Percentiles rank a stretch among this genome's conserved stretches.
These are phyloP conservation scores for Proterorhinus semilunaris DNA, from an alignment of 2,113 vertebrate species.

Conservation along the genomic window DNA sequence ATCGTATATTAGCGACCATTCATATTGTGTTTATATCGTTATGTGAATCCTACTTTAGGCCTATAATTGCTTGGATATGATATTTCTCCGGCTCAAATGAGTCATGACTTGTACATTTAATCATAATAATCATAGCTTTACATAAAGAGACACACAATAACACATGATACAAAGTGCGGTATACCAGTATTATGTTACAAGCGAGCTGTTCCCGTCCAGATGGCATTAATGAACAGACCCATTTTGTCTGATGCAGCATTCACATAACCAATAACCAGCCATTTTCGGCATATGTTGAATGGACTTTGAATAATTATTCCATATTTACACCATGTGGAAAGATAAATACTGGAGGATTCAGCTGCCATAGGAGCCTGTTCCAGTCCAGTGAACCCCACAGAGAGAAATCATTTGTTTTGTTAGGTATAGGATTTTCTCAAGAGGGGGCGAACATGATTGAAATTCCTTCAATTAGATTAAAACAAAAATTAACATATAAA, in stretches of 20 bases:
- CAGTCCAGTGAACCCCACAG: slow-evolving; percentile 1
- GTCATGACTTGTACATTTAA: too few relatives aligned
- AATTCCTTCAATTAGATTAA: too few relatives aligned
- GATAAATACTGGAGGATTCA: not conserved
- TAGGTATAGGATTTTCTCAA: not conserved
- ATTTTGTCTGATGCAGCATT: not conserved
- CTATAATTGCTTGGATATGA: too few relatives aligned
- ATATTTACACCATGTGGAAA: slow-evolving; percentile 10
- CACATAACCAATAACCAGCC: not conserved
- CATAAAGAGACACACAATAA: too few relatives aligned
- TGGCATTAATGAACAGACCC: not conserved
- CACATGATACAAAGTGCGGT: too few relatives aligned
- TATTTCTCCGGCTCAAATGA: too few relatives aligned
- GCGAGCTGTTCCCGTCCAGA: not conserved
- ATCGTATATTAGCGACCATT: too few relatives aligned
- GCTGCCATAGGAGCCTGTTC: slow-evolving; percentile 8
- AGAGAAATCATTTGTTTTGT: slow-evolving; percentile 8
- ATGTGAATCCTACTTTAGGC: too few relatives aligned
- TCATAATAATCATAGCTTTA: too few relatives aligned
- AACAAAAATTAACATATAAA: too few relatives aligned
- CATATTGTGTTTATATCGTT: too few relatives aligned
- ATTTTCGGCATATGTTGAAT: slow-evolving; percentile 12
- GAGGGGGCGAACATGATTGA: not conserved
- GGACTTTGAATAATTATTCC: slow-evolving; percentile 13
- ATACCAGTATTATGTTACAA: too few relatives aligned